Base-by-base conservation (phyloP, 1,140 invertebrate genomes). In the Penaeus vannamei region DNA sequence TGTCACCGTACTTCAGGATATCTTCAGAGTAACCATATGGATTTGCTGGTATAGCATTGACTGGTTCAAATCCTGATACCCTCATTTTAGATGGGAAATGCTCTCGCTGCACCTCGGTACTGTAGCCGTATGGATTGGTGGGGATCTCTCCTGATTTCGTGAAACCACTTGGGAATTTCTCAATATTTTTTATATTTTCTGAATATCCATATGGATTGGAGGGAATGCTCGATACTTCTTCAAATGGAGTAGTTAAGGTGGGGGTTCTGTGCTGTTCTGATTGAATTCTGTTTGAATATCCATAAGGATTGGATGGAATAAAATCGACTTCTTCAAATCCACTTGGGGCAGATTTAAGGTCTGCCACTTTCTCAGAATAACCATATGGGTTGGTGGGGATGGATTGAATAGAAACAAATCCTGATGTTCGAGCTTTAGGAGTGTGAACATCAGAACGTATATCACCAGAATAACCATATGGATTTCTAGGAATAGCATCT, bases 331-430 rank as follows among this genome's bases (percentile, higher is more conserved):
- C 23, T 46, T 79, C 76, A 79, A 79, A 79, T 22, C 76, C 32
- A 79, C 76, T 79, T 7, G 22, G 22, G 76, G n/a, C 76, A 46
- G 32, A 26, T 36, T 23, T 29, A 36, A 29, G 2, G 5, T 36
- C 46, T 14, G 22, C 29, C 76, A 79, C 76, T 20, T 79, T 42
- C 76, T 79, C 26, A n/a, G 80, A 22, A 59, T 59, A 82, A 17
- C 83, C 83, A 53, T 85, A 85, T 42, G 83, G 83, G 46, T 85
- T 85, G 22, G 83, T 72, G 8, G 62, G n/a, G n/a, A 85, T 85
- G 22, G 62, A 26, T 19, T 42, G 22, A 22, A 85, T 66, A 17
- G 64, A 53, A 36, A 53, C 8, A 23, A 85, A 85, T 42, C 83
- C 72, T 32, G 83, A 85, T 20, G 83, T 72, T 14, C 29, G 83